Base-by-base conservation (phyloP, 2,113 vertebrate genomes). In the Bucco capensis region DNA sequence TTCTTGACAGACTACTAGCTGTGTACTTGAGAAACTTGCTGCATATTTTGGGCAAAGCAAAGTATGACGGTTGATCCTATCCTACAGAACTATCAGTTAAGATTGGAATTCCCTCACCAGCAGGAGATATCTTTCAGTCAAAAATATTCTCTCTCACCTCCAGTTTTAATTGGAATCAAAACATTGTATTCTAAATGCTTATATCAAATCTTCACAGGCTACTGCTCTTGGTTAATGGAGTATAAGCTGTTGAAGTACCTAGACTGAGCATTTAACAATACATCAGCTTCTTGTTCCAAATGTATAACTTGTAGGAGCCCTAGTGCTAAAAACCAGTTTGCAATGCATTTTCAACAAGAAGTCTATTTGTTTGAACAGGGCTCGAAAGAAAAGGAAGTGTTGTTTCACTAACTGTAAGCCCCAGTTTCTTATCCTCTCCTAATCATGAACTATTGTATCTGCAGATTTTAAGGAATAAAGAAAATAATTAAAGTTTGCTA, bases 221-320 rank as follows among this genome's bases (percentile, higher is more conserved):
- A 94, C 69, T 89, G 70, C 81, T 90, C 89, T 79, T 78, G 62
- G 67, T 95, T 95, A 96, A 96, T 66, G 76, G 80, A 95, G 58
- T 90, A 93, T 47, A 69, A 96, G 87, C 72, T 72, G 80, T 15
- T 96, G 79, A 96, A 94, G 91, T 75, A 92, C 56, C 62, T 82
- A 72, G 35, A 56, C 61, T 46, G 35, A 95, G 91, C 82, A 93
- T 78, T 97, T 95, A 95, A 91, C 82, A 87, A 81, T 47, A 60
- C 44, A 73, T 56, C 92, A 96, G 77, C 82, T 95, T 95, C 93
- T 93, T 87, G 60, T 74, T 96, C 89, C 84, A 94, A 89, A 93
- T 90, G 70, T 86, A 10, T 87, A 96, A 93, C 64, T 80, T 85
- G 33, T n/a, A 89, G 54, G 19, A 92, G 61, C 17, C 56, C 73